Conservation (phyloP, 1,140 invertebrate genomes). For the Drosophila ohnishii region DNA sequence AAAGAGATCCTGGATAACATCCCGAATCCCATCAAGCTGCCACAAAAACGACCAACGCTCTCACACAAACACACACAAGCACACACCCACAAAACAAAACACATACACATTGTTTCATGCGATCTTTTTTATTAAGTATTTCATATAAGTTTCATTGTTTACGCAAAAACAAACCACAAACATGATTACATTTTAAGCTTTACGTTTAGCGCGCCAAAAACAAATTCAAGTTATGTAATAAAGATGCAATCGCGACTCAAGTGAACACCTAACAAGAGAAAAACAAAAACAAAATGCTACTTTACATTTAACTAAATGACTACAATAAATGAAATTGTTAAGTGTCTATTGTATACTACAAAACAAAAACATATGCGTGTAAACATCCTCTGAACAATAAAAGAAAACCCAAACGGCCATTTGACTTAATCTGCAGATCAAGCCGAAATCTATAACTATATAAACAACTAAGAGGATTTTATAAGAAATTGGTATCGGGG, state of each 20-base stretch:
- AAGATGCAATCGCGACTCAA: conserved; percentile 65
- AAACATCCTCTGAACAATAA: conserved; percentile 60
- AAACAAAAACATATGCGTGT: conserved; percentile 46
- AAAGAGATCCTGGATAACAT: conserved; percentile 15
- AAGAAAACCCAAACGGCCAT: conserved; percentile 54
- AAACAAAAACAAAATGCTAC: conserved; percentile 53
- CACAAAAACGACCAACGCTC: conserved; percentile 47
- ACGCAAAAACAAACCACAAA: conserved; percentile 61
- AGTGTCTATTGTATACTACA: conserved; percentile 67
- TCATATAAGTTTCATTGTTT: conserved; percentile 76
- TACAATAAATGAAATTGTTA: conserved; percentile 54
- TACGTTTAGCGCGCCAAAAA: conserved; percentile 78
- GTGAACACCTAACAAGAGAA: conserved; percentile 55
- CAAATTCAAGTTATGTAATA: conserved; percentile 64
- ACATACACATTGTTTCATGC: conserved; percentile 71
- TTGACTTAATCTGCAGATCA: conserved; percentile 49
- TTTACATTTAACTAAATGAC: conserved; percentile 24
- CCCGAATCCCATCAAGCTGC: conserved; percentile 25
- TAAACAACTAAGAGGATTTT: conserved; percentile 6
- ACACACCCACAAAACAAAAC: conserved; percentile 44
- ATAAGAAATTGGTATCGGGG: background rate
- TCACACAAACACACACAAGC: conserved; percentile 49
- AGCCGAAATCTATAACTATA: conserved; percentile 34
- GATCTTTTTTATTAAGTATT: conserved; percentile 79
- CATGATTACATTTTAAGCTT: conserved; percentile 74